phyloP scores from a whole-genome alignment of 1,140 invertebrate genomes.

The Eubasilissa regina region DNA sequence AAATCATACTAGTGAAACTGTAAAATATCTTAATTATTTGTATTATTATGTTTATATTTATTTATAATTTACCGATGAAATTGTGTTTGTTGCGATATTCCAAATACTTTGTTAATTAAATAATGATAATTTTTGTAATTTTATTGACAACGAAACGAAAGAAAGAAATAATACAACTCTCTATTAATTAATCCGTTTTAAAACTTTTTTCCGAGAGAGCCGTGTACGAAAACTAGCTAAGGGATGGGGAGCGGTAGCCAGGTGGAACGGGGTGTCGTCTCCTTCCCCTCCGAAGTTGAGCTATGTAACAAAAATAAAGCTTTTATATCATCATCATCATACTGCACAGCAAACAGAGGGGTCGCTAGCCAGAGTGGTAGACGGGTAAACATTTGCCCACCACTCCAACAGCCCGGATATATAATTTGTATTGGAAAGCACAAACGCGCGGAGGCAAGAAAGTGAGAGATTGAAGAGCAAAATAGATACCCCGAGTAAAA shows the following conservation, averaged over 20 bases:
- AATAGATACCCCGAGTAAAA: not conserved
- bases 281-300: not conserved
- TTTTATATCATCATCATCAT: conserved; percentile 52
- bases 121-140: too few species aligned
- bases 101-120: too few species aligned
- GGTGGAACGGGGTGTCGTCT: conserved; percentile 8
- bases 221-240: not conserved
- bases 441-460: conserved; percentile 2
- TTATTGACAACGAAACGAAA: not conserved
- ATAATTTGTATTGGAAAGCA: conserved; percentile 52
- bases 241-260: not conserved
- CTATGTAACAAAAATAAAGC: conserved; percentile 50
- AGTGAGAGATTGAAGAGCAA: not conserved
- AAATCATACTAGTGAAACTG: too few species aligned
- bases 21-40: too few species aligned
- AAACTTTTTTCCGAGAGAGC: conserved; percentile 2
- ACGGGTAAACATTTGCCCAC: conserved; percentile 55
- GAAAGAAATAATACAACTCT: not conserved
- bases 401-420: conserved; percentile 45
- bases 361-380: conserved; percentile 33
- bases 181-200: conserved; percentile 31
- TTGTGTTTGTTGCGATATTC: too few species aligned
- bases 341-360: conserved; percentile 48
- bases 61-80: too few species aligned
- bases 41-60: too few species aligned